Percentiles rank a stretch among this genome's conserved stretches.
These are phyloP conservation scores for Cynaeus angustus DNA, from an alignment of 2,888 invertebrate species.

Conservation along the genomic window DNA sequence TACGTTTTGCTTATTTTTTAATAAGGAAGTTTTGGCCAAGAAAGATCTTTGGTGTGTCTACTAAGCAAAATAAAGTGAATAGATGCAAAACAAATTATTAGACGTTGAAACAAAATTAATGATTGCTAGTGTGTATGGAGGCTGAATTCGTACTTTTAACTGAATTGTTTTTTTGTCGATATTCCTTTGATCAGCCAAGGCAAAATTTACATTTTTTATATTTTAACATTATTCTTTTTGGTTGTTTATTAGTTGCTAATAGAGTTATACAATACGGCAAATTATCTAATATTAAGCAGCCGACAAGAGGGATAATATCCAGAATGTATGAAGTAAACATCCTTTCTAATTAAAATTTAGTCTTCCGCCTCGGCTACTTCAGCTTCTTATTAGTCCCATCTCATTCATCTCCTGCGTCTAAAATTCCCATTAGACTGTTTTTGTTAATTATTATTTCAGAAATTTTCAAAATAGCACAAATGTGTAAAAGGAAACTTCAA, in stretches of 20 bases:
- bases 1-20: no score
- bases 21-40: no score
- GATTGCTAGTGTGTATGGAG: no score
- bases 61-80: no score
- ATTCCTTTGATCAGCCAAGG: no score
- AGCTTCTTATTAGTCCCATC: slow-evolving; percentile 25
- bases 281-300: slow-evolving; percentile 15
- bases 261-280: neutral
- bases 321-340: slow-evolving; percentile 23
- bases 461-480: slow-evolving; percentile 15
- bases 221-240: no score
- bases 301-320: slow-evolving; percentile 17
- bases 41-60: no score
- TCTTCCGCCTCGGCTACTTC: slow-evolving; percentile 26
- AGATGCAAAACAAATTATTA: neutral
- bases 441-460: slow-evolving; percentile 20
- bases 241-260: no score
- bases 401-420: slow-evolving; percentile 19
- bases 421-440: slow-evolving; percentile 23
- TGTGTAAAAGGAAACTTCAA: slow-evolving; percentile 7
- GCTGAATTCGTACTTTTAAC: no score
- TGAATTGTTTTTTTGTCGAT: no score
- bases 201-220: no score
- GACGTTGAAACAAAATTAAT: neutral
- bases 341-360: slow-evolving; percentile 32